Conservation (phyloP, 2,888 invertebrate species). For the Ichneumoninae sp. region DNA sequence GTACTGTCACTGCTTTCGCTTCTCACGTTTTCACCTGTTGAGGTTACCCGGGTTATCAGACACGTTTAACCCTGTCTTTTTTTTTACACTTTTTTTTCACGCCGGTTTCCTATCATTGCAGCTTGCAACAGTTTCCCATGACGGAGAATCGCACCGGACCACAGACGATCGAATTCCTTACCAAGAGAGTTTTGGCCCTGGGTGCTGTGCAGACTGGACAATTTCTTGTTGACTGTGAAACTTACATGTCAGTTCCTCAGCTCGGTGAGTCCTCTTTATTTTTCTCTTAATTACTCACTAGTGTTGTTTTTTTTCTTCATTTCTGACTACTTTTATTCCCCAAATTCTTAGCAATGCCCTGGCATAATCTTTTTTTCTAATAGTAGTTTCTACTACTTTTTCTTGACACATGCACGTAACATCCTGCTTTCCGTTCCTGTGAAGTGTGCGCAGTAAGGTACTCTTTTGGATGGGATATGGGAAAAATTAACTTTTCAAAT, state of each 20-base stretch:
- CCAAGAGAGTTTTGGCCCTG: constrained; percentile 93
- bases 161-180: constrained; percentile 93
- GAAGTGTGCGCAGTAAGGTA: too few species aligned
- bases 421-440: too few species aligned
- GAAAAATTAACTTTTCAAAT: too few species aligned
- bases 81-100: constrained; percentile 1
- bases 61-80: constrained; percentile 8
- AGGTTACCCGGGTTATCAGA: constrained; percentile 52
- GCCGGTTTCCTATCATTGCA: constrained; percentile 75
- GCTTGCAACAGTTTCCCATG: constrained; percentile 94
- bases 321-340: not conserved
- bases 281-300: not conserved
- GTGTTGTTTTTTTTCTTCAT: not conserved
- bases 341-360: not conserved
- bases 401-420: too few species aligned
- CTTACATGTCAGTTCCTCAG: constrained; percentile 92
- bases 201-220: constrained; percentile 95
- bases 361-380: not conserved
- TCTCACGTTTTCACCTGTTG: constrained; percentile 45
- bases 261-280: constrained; percentile 85
- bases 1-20: constrained; percentile 53
- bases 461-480: too few species aligned
- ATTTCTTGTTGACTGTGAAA: constrained; percentile 97
- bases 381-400: not conserved
- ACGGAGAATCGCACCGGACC: constrained; percentile 96